phyloP scores from a whole-genome alignment of 2,797 vertebrate genomes.

The Steatocranus sp. region DNA sequence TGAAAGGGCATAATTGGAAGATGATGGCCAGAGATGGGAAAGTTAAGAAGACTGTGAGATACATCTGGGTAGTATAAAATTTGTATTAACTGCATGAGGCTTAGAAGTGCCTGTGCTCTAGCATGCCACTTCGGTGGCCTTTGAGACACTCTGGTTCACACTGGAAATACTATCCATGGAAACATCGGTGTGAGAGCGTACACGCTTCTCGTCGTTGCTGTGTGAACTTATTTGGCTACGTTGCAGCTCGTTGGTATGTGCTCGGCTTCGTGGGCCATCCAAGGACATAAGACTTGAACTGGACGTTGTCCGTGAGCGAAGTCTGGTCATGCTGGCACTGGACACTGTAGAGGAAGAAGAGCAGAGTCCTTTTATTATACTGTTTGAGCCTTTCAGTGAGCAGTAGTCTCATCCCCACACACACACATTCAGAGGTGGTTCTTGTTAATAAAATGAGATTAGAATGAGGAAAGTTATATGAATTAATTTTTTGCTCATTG shows the following conservation, averaged over 20 bases:
- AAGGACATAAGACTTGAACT: constrained; percentile 81
- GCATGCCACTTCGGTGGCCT: constrained; percentile 84
- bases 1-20: constrained; percentile 17
- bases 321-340: constrained; percentile 83
- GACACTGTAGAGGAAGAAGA: constrained; percentile 50
- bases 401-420: not conserved
- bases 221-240: constrained; percentile 59
- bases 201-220: constrained; percentile 71
- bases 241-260: constrained; percentile 72
- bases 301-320: constrained; percentile 86
- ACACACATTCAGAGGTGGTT: not conserved
- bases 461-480: not conserved
- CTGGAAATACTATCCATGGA: constrained; percentile 61
- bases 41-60: not conserved
- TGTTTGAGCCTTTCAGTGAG: not conserved
- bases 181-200: constrained; percentile 77
- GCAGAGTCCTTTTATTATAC: not conserved
- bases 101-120: constrained; percentile 48
- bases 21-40: not conserved
- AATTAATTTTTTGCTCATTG: not conserved
- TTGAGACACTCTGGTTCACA: constrained; percentile 47
- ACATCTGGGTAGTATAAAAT: constrained; percentile 1
- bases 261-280: constrained; percentile 76
- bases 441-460: not conserved
- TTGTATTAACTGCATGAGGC: not conserved